Conservation (phyloP, 2,888 invertebrate genomes). For the Torymus auratus region DNA sequence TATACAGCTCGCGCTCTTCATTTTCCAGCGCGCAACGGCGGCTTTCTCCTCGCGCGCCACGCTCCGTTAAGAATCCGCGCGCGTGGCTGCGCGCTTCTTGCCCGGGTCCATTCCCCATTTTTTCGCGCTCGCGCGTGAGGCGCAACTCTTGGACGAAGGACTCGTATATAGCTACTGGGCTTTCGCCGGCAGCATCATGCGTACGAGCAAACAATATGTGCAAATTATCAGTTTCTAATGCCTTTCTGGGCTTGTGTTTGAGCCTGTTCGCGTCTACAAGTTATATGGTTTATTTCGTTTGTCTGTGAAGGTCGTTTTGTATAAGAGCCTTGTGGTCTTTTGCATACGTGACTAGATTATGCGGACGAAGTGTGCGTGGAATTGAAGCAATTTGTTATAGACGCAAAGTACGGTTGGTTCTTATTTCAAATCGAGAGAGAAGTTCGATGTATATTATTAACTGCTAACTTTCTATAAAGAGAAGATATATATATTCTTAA, state of each 20-base stretch:
- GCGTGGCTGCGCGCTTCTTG: slow-evolving; percentile 24
- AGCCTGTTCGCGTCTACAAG: no score
- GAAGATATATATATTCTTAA: no score
- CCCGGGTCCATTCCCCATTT: slow-evolving; percentile 39
- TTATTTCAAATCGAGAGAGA: background rate
- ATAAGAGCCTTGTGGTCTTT: no score
- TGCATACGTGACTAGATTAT: no score
- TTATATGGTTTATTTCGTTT: no score
- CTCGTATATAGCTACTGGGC: background rate
- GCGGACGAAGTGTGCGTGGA: no score
- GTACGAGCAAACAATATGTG: slow-evolving; percentile 31
- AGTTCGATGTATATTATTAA: background rate
- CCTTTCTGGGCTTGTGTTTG: no score
- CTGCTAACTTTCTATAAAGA: background rate
- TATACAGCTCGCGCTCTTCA: background rate
- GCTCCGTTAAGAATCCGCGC: slow-evolving; percentile 73
- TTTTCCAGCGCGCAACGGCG: slow-evolving; percentile 14
- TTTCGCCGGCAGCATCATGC: slow-evolving; percentile 5
- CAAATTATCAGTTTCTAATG: slow-evolving; percentile 48
- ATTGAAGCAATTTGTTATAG: no score
- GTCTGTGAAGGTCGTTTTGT: no score
- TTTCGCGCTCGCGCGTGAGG: background rate
- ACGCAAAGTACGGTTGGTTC: background rate
- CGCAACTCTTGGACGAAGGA: background rate
- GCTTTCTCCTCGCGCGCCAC: slow-evolving; percentile 72